Evolutionary conservation across 2,797 vertebrate species (phyloP).

Genomic region (Pipistrellus kuhlii): DNA sequence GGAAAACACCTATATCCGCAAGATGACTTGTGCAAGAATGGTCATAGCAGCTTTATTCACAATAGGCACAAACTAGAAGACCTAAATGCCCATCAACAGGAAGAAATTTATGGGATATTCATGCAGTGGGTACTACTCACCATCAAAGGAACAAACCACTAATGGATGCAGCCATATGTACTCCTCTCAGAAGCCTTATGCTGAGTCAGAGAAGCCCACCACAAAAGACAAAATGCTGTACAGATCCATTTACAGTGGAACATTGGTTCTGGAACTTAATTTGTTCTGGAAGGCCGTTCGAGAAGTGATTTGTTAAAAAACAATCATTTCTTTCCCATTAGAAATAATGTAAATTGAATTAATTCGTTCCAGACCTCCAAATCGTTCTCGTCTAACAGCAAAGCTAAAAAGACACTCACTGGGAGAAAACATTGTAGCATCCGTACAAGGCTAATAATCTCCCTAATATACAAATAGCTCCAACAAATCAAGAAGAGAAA

Average conservation of each 20-base stretch:
- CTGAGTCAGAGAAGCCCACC: not conserved
- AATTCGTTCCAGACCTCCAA: no score
- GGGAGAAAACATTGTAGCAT: not conserved
- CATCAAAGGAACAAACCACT: not conserved
- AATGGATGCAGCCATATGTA: rapidly evolving
- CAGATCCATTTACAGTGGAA: not conserved
- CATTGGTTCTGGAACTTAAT: not conserved
- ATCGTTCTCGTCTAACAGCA: not conserved
- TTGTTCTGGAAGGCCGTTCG: not conserved
- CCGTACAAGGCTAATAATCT: not conserved
- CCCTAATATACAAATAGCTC: not conserved
- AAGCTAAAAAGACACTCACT: not conserved
- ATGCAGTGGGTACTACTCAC: not conserved
- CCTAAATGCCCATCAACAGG: not conserved
- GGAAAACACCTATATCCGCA: not conserved
- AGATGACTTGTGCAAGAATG: not conserved
- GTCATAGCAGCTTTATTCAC: not conserved
- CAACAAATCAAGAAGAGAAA: not conserved
- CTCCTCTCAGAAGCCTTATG: rapidly evolving
- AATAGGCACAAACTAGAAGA: not conserved
- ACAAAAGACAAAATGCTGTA: not conserved
- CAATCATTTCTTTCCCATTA: no score
- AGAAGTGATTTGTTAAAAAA: not conserved
- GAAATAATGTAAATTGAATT: no score
- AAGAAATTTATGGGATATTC: not conserved